Base-by-base conservation (phyloP, 1,140 invertebrate genomes). In the Lepidostoma basale region DNA sequence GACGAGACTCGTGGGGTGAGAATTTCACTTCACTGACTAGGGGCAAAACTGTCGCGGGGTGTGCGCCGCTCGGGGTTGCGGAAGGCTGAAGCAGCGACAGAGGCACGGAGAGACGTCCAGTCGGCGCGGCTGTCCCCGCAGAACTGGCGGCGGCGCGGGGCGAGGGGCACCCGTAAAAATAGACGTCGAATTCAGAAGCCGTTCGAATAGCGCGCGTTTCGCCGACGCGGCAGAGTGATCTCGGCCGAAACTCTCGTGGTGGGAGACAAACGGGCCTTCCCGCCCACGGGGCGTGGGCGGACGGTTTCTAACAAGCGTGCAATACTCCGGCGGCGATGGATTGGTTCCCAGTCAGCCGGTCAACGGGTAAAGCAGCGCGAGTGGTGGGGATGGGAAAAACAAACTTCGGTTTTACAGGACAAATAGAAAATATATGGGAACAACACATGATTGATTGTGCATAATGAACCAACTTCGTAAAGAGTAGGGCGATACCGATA, bases 141-240 rank as follows among this genome's bases (percentile, higher is more conserved):
- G 54, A 59, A 59, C 54, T 59, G 54, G 33, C 30, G 49, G 12
- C 26, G 49, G 52, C 52, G 52, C 3, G 2, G 6, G 54, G 54
- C 33, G 33, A 22, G 54, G 54, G 54, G 22, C 54, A 59, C 54
- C 54, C 40, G 54, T 40, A 59, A 59, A 59, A 59, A 59, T 59
- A 59, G 54, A 59, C 49, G 49, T n/a, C 49, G 26, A 28, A 54
- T 26, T 54, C 49, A 54, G 49, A 3, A 54, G 26, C 26, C 4
- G 26, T n/a, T 30, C 9, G 9, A 1, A 5, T 1, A 3, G 33
- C 9, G 33, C 25, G 44, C 44, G 44, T 6, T 18, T 20, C 12
- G 20, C 20, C 16, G 44, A 20, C 3, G 39, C 6, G 6, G 3
- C 39, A 14, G 14, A 14, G 6, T 6, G 6, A 42, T 20, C 23